Evolutionary conservation across 2,113 vertebrate genomes (phyloP), one percentile per base, ranked within the genome.

Genomic region (Cygnus buccinator): DNA sequence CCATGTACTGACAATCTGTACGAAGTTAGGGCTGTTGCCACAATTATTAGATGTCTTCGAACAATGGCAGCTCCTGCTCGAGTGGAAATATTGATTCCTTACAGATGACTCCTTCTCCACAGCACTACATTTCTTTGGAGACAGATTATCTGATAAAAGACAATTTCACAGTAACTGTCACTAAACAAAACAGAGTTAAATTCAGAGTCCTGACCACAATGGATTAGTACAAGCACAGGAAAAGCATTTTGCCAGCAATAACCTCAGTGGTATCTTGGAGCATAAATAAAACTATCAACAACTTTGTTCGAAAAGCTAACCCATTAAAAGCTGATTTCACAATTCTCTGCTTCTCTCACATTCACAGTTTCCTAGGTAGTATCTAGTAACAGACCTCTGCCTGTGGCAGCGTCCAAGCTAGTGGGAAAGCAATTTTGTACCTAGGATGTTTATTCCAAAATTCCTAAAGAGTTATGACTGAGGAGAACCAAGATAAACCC

Each of bases 51-150:
- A 65, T 28, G 15, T 43, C 72, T 74, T 84, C 39, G 75, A 92
- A 84, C 70, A 89, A 48, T 0, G 0, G 50, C 83, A 93, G 76
- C 13, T 21, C 35, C 58, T 75, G 43, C 33, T 86, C 73, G 81
- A 89, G 54, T 82, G 83, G 76, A 93, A 93, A 75, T 91, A 96
- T 10, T 25, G 62, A 95, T 85, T 95, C 84, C 81, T 73, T 20
- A 31, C 37, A 52, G 76, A 72, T 41, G 68, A 57, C 33, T 71
- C 72, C 78, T 87, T 17, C 33, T 57, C 26, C 28, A 8, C 23
- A 81, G 61, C 61, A 37, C 35, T 29, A 31, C 12, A 17, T 43
- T 63, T 54, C 67, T 93, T 71, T 67, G 18, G 65, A 92, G 72
- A 92, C 81, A 25, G 73, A 92, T 78, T 75, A 81, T 13, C 57